A percentile compares a stretch with the other conserved stretches of the same genome.
phyloP scores from a whole-genome alignment of 2,113 vertebrate species.

The Strix aluco region DNA sequence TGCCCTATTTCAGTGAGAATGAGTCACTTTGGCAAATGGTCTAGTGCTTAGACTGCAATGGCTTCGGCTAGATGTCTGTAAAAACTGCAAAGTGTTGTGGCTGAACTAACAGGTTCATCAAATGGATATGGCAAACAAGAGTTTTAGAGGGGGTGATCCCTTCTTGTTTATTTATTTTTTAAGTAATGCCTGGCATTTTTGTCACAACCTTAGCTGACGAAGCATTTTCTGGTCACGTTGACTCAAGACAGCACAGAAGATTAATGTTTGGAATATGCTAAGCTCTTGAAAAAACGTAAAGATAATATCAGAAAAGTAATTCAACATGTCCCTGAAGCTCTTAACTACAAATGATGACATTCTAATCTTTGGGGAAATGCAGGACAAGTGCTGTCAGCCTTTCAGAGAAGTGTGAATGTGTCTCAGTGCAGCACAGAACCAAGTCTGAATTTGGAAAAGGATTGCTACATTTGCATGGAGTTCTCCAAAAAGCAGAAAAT shows the following conservation, averaged over 20 bases:
- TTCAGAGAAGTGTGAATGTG: background rate
- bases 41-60: background rate
- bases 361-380: slow-evolving; percentile 57
- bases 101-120: slow-evolving; percentile 26
- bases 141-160: background rate
- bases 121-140: background rate
- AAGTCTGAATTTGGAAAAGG: slow-evolving; percentile 4
- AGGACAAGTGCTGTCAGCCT: background rate
- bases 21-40: background rate
- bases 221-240: slow-evolving; percentile 55
- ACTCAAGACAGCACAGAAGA: slow-evolving; percentile 61
- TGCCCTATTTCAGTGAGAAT: background rate
- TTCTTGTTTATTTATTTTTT: background rate
- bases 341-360: slow-evolving; percentile 52
- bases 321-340: slow-evolving; percentile 45
- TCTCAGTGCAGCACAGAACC: slow-evolving; percentile 8
- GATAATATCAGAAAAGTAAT: slow-evolving; percentile 71
- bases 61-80: background rate
- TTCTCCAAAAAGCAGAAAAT: background rate
- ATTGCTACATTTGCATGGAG: background rate
- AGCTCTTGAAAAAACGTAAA: slow-evolving; percentile 58
- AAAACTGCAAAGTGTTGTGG: background rate
- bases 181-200: slow-evolving; percentile 43
- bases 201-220: slow-evolving; percentile 59
- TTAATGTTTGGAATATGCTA: slow-evolving; percentile 71